phyloP scores from a whole-genome alignment of 92 coral and sea anemone genomes.

The Isaurus tuberculatus region DNA sequence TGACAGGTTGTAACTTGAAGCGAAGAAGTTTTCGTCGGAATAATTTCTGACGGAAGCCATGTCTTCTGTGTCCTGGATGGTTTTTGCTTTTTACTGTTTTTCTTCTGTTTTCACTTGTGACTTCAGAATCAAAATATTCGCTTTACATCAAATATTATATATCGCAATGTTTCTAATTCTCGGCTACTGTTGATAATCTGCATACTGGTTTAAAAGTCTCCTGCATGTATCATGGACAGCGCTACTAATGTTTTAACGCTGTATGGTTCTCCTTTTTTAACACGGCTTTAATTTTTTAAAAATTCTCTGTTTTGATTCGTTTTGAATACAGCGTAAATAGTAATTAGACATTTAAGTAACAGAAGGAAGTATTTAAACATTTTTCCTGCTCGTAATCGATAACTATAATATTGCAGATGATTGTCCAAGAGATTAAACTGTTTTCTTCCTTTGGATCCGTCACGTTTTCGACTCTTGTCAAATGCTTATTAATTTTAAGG shows the following conservation, averaged over 20 bases:
- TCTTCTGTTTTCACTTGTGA: too few relatives aligned
- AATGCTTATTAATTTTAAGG: background rate
- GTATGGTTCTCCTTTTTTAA: background rate
- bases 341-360: background rate
- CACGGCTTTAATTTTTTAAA: background rate
- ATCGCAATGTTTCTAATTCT: too few relatives aligned
- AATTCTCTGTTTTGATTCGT: background rate
- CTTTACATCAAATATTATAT: too few relatives aligned
- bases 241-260: background rate
- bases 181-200: too few relatives aligned
- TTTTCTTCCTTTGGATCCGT: background rate
- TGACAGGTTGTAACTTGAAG: background rate
- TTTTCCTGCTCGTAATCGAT: background rate
- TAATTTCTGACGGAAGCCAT: background rate
- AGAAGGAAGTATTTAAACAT: background rate
- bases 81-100: background rate
- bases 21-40: background rate
- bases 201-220: too few relatives aligned
- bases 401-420: background rate
- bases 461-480: background rate
- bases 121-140: too few relatives aligned
- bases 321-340: background rate
- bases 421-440: background rate
- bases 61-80: too few relatives aligned
- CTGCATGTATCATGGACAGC: background rate